A percentile compares a stretch with the other conserved stretches of the same genome.
phyloP scores from a whole-genome alignment of 2,797 vertebrate species.

The Leptodactylus fallax region DNA sequence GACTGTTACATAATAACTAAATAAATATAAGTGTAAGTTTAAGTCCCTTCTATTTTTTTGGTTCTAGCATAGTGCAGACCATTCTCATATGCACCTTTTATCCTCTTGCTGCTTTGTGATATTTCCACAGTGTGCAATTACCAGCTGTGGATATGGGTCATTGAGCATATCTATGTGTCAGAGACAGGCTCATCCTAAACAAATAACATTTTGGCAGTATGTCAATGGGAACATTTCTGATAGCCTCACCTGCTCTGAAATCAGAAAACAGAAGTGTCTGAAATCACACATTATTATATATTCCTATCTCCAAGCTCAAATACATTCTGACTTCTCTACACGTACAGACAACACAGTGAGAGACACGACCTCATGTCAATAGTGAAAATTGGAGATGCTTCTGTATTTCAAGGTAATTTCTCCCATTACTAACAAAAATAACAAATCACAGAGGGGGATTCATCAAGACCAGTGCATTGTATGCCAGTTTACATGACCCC shows the following conservation, averaged over 20 bases:
- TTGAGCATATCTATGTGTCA: conserved; percentile 21
- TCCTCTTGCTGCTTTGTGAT: conserved; percentile 8
- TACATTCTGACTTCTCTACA: not conserved
- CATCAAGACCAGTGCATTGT: too few species aligned
- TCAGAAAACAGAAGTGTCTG: not conserved
- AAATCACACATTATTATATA: conserved; percentile 17
- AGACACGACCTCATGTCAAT: not conserved
- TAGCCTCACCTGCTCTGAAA: conserved; percentile 11
- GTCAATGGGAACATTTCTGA: conserved; percentile 14
- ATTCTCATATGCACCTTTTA: conserved; percentile 19
- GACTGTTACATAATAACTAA: not conserved
- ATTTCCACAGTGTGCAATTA: conserved; percentile 28
- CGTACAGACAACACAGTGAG: not conserved
- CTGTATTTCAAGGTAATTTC: not conserved
- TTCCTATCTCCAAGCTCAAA: conserved; percentile 1
- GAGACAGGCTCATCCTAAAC: conserved; percentile 15
- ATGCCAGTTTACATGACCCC: too few species aligned
- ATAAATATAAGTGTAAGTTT: not conserved
- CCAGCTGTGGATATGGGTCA: conserved; percentile 28
- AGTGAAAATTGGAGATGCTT: not conserved
- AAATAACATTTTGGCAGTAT: conserved; percentile 36
- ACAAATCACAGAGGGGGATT: too few species aligned
- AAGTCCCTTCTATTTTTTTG: not conserved
- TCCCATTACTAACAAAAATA: not conserved
- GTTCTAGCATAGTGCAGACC: not conserved